Evolutionary conservation across 2,797 vertebrate species (phyloP).

Genomic region (Gallirallus australis): DNA sequence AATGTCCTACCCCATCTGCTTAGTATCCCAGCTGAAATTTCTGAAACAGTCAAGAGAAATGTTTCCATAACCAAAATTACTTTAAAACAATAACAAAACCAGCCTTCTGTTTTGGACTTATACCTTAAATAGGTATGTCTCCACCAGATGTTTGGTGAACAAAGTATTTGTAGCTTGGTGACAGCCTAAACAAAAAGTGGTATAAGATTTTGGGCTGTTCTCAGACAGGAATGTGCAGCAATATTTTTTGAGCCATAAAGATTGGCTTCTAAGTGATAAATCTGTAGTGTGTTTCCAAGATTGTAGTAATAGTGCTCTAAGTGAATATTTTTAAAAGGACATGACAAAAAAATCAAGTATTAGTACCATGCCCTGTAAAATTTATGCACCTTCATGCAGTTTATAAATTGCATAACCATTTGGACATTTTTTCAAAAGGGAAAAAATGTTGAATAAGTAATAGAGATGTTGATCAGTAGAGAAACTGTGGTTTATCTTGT

Average conservation of each 20-base stretch:
- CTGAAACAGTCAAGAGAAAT: not conserved
- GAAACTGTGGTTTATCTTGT: not conserved
- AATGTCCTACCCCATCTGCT: not conserved
- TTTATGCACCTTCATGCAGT: fast-evolving
- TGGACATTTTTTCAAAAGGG: not conserved
- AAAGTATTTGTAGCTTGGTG: not conserved
- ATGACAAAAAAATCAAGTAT: not conserved
- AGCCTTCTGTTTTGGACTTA: not conserved
- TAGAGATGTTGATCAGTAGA: not conserved
- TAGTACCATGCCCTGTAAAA: not conserved
- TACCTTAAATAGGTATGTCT: not conserved
- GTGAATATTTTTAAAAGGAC: not conserved
- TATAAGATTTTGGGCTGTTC: not conserved
- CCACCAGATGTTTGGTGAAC: not conserved
- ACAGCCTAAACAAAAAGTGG: not conserved
- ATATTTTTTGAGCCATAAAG: not conserved
- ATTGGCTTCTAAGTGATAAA: not conserved
- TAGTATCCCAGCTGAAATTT: not conserved
- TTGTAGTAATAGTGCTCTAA: not conserved
- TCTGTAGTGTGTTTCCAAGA: not conserved
- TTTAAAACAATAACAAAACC: not conserved
- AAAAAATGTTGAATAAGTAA: not conserved
- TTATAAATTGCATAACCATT: not conserved
- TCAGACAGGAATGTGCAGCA: not conserved
- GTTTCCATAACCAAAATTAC: not conserved